Base-by-base conservation (phyloP, 2,888 invertebrate species). In the Nowickia ferox region DNA sequence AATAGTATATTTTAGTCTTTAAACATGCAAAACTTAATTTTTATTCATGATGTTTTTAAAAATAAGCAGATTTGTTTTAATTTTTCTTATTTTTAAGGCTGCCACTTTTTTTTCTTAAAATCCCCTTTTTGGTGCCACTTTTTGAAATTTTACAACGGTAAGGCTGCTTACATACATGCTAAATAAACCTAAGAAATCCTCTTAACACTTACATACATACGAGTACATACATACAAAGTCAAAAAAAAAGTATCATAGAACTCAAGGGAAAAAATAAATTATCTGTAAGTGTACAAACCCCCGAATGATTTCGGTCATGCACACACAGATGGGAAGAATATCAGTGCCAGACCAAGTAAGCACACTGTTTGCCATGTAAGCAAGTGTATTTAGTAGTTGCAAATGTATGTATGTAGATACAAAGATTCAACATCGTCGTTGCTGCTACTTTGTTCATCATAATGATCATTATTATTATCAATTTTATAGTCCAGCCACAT, bases 401-500 rank as follows among this genome's bases (percentile, higher is more conserved):
- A 30, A 30, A 30, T 30, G 30, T 30, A 22, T 2, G 10, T 63
- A n/a, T 53, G 53, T 65, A 44, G 42, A 42, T 63, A 53, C 1
- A 51, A 51, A 40, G 55, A 48, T 71, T 74, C 40, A 53, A 77
- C 46, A 63, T 69, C 46, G 38, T 57, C 68, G 74, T 78, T 13
- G 30, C 13, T 13, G 30, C 13, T 38, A 46, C 46, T n/a, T n/a
- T n/a, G 44, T 72, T 76, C 46, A 42, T 68, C 11, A 63, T 71
- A 6, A 44, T 51, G 40, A 78, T 55, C 48, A 65, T 72, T 46
- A 51, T 61, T 72, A 76, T 72, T 72, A 76, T 61, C 42, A 66
- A 72, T 61, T 80, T 79, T 48, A 80, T 80, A 86, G 72, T 83
- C 79, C 76, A 76, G 69, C n/a, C 79, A 71, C 83, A 76, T 68